Percentiles rank a stretch among this genome's conserved stretches.
Evolutionary conservation across 2,113 vertebrate species (phyloP).

Genomic region (Sinocyclocheilus maitianheensis): DNA sequence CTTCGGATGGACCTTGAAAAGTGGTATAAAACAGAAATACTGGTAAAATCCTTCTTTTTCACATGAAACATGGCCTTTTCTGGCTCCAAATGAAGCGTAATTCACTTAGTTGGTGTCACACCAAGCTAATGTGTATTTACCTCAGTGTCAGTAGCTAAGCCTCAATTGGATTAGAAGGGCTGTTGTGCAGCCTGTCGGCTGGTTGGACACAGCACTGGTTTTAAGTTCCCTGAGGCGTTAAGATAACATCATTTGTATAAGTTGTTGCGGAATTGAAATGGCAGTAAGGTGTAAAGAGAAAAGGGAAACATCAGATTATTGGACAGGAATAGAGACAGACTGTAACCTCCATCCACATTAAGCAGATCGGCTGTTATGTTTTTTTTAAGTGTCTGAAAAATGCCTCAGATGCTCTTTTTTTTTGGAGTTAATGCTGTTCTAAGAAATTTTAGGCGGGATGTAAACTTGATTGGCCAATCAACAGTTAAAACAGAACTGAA

Average conservation of each 20-base stretch:
- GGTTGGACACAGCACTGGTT: neutral
- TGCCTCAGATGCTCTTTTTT: neutral
- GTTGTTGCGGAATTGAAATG: constrained; percentile 12
- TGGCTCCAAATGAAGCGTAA: constrained; percentile 21
- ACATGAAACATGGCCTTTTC: neutral
- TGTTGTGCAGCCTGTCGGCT: constrained; percentile 27
- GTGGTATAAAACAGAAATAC: neutral
- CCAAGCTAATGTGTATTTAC: constrained; percentile 31
- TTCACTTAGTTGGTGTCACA: constrained; percentile 26
- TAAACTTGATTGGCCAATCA: neutral
- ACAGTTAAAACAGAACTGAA: neutral
- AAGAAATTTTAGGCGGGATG: neutral
- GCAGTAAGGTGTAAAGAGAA: neutral
- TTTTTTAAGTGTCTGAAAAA: neutral
- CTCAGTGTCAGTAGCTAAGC: constrained; percentile 33
- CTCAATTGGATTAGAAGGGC: constrained; percentile 18
- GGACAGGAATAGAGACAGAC: constrained; percentile 26
- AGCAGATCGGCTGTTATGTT: neutral
- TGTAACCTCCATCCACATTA: neutral
- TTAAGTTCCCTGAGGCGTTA: constrained; percentile 17
- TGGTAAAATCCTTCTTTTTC: neutral
- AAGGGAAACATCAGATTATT: constrained; percentile 24
- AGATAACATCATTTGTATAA: constrained; percentile 20
- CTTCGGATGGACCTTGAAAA: neutral
- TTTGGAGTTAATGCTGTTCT: neutral